A percentile compares a stretch with the other conserved stretches of the same genome.
These are phyloP conservation scores for Drosophila kanekoi DNA, from an alignment of 2,888 invertebrate genomes.

Conservation along the genomic window DNA sequence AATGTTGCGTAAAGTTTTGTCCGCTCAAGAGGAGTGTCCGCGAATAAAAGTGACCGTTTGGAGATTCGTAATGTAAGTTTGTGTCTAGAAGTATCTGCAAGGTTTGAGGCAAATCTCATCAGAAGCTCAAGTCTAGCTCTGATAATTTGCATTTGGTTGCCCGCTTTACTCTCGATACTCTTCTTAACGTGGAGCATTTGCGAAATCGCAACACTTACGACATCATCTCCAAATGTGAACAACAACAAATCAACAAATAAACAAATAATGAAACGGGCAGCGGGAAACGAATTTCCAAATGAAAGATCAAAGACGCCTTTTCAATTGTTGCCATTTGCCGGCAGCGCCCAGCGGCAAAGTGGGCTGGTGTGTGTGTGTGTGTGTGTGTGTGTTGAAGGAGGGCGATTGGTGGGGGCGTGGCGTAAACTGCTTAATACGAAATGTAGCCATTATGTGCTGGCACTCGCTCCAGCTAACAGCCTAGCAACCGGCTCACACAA, in stretches of 20 bases:
- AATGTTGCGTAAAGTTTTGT: too few relatives aligned
- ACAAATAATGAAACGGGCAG: conserved; percentile 33
- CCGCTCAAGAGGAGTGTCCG: too few relatives aligned
- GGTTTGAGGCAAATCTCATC: too few relatives aligned
- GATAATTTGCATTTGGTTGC: too few relatives aligned
- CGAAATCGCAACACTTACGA: background rate
- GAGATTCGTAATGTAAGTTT: too few relatives aligned
- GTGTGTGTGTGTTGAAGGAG: background rate
- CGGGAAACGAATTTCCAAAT: conserved; percentile 75
- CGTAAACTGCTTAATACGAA: conserved; percentile 73
- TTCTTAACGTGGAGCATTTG: too few relatives aligned
- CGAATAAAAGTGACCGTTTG: too few relatives aligned
- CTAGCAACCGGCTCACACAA: too few relatives aligned
- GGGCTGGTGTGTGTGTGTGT: background rate
- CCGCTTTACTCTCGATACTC: too few relatives aligned
- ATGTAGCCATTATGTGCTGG: conserved; percentile 72
- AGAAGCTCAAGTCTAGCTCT: too few relatives aligned
- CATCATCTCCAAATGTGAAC: conserved; percentile 8
- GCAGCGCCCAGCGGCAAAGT: conserved; percentile 45
- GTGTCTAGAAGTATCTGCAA: too few relatives aligned
- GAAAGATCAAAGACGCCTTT: conserved; percentile 77
- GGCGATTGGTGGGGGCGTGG: conserved; percentile 9
- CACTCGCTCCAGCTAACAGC: conserved; percentile 21
- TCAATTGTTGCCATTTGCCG: conserved; percentile 81
- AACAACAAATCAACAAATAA: conserved; percentile 16